Evolutionary conservation across 2,888 invertebrate genomes (phyloP).

Genomic region (Hyles lineata): DNA sequence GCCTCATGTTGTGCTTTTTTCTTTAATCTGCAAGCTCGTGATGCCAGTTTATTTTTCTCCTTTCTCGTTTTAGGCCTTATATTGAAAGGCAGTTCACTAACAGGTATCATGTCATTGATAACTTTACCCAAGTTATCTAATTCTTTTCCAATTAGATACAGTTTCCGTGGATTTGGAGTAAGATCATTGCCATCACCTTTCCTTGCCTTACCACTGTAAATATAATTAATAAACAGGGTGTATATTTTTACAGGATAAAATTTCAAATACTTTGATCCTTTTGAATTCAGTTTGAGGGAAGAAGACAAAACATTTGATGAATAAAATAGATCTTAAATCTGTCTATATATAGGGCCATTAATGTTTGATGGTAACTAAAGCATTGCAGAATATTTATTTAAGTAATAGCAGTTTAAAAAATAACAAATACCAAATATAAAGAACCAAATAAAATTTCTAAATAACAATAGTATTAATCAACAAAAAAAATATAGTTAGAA

Average conservation of each 20-base stretch:
- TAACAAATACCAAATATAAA: too few relatives aligned
- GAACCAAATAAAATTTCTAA: too few relatives aligned
- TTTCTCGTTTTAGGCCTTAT: conserved; percentile 96
- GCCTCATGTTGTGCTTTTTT: conserved; percentile 99
- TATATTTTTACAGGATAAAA: conserved; percentile 16
- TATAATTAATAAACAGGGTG: background rate
- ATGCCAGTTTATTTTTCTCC: conserved; percentile 98
- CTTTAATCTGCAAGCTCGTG: conserved; percentile 97
- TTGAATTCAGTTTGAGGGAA: too few relatives aligned
- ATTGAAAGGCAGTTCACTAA: conserved; percentile 95
- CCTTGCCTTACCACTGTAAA: conserved; percentile 92
- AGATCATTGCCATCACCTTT: conserved; percentile 99
- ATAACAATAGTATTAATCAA: background rate
- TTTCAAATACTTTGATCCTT: too few relatives aligned
- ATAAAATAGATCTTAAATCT: too few relatives aligned
- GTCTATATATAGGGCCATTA: too few relatives aligned
- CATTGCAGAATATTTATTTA: too few relatives aligned
- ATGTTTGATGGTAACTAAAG: too few relatives aligned
- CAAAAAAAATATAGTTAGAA: background rate
- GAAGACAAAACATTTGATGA: too few relatives aligned
- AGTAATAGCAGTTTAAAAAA: background rate
- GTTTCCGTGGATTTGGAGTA: conserved; percentile 96
- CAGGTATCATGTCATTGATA: conserved; percentile 98
- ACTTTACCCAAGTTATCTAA: conserved; percentile 94
- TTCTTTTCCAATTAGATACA: conserved; percentile 96